Base-by-base conservation (phyloP, 2,797 vertebrate genomes). In the Rhyacichthys aspro region DNA sequence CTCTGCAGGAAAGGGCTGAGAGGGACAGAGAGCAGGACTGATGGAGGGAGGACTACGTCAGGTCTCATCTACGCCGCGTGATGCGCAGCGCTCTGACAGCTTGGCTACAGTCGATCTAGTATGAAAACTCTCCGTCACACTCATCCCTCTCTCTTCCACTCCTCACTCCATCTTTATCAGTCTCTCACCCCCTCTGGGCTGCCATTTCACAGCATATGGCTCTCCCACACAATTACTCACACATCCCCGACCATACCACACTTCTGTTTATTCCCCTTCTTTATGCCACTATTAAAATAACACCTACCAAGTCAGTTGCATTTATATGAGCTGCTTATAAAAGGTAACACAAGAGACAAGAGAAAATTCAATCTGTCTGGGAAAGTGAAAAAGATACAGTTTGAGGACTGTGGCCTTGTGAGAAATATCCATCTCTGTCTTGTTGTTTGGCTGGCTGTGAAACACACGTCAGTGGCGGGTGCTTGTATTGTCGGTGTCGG, bases 141-240 rank as follows among this genome's bases (percentile, higher is more conserved):
- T 67, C 43, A 44, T 17, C 19, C 3, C 10, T 57, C 55, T 43
- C 10, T 23, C 36, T 37, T 58, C 48, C 43, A 48, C 10, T 70
- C 57, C 69, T 69, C 72, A 47, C 66, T 70, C 53, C 72, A 11
- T 78, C 78, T 74, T 41, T 48, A 63, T 78, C 65, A 14, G 61
- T 81, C 67, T 83, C 78, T 84, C 78, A 52, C 55, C 55, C 77
- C 69, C 66, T 77, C 73, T 47, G 70, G 78, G 82, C 74, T 83
- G 79, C 74, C 75, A 81, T 82, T 83, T 76, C 63, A 60, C 75
- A 82, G 72, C 85, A 83, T 85, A 79, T 78, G 81, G 73, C 66
- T 67, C 77, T 80, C 78, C 73, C 73, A 84, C 83, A 72, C 72
- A 65, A 68, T 63, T n/a, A 28, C 65, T 74, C 61, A 49, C 72